phyloP scores from a whole-genome alignment of 2,797 vertebrate species.

The Echiichthys vipera region DNA sequence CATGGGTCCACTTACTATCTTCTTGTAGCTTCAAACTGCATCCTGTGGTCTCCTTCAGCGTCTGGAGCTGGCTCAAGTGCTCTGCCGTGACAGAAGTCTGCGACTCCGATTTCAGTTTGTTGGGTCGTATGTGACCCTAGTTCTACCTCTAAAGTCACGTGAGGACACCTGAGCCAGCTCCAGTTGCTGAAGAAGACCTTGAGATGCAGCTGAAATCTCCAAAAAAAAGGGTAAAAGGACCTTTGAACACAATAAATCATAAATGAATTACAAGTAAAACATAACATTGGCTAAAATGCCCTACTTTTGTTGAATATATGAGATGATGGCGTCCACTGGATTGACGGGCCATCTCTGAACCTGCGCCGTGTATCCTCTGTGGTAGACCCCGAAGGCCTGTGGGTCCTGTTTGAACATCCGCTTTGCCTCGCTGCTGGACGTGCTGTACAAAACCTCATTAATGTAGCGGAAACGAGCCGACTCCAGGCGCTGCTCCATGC shows the following conservation, averaged over 20 bases:
- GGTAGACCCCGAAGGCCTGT: conserved; percentile 89
- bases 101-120: neutral
- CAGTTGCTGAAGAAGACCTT: neutral
- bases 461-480: conserved; percentile 92
- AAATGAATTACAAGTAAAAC: neutral
- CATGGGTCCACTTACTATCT: neutral
- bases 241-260: neutral
- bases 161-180: neutral
- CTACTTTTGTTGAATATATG: conserved; percentile 88
- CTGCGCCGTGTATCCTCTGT: conserved; percentile 91
- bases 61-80: neutral
- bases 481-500: conserved; percentile 90
- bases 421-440: conserved; percentile 84
- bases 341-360: conserved; percentile 90
- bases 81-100: neutral
- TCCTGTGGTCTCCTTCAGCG: neutral
- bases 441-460: conserved; percentile 91
- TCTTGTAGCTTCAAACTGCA: neutral
- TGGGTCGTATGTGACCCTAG: neutral
- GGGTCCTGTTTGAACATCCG: conserved; percentile 89
- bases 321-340: conserved; percentile 88
- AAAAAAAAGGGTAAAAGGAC: neutral
- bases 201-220: neutral
- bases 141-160: neutral
- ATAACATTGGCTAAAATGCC: conserved; percentile 4